Percentiles rank a stretch among this genome's conserved stretches.
These are phyloP conservation scores for Drosophila colorata DNA, from an alignment of 2,888 invertebrate species.

Conservation along the genomic window DNA sequence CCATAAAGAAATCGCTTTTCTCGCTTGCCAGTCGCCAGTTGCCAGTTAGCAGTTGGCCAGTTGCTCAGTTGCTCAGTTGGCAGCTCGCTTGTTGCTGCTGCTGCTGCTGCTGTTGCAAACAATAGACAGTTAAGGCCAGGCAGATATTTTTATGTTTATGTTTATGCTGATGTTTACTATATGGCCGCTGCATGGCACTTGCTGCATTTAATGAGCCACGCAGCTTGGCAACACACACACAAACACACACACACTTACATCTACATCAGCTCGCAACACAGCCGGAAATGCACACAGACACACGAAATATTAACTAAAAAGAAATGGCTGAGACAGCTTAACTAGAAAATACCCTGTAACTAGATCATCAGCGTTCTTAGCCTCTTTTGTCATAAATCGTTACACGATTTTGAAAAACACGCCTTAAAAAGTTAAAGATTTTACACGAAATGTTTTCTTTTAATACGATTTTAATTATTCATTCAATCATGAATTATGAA, in stretches of 20 bases:
- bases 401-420: too few relatives aligned
- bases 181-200: slow-evolving; percentile 61
- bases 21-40: slow-evolving; percentile 44
- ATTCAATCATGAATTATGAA: too few relatives aligned
- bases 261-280: slow-evolving; percentile 19
- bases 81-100: slow-evolving; percentile 10
- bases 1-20: slow-evolving; percentile 79
- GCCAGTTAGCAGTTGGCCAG: slow-evolving; percentile 21
- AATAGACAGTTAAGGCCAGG: slow-evolving; percentile 71
- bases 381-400: too few relatives aligned
- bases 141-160: slow-evolving; percentile 55
- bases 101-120: slow-evolving; percentile 52
- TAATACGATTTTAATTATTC: too few relatives aligned
- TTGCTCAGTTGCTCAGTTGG: slow-evolving; percentile 18
- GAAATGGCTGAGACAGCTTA: not conserved
- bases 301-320: slow-evolving; percentile 1
- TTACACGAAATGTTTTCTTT: too few relatives aligned
- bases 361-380: too few relatives aligned
- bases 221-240: slow-evolving; percentile 19
- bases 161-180: slow-evolving; percentile 63
- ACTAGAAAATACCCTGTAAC: slow-evolving; percentile 5
- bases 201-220: slow-evolving; percentile 69
- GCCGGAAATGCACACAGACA: slow-evolving; percentile 51
- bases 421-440: too few relatives aligned
- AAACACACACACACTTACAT: slow-evolving; percentile 12